phyloP scores from a whole-genome alignment of 2,888 invertebrate genomes.

The Pheosia tremula region DNA sequence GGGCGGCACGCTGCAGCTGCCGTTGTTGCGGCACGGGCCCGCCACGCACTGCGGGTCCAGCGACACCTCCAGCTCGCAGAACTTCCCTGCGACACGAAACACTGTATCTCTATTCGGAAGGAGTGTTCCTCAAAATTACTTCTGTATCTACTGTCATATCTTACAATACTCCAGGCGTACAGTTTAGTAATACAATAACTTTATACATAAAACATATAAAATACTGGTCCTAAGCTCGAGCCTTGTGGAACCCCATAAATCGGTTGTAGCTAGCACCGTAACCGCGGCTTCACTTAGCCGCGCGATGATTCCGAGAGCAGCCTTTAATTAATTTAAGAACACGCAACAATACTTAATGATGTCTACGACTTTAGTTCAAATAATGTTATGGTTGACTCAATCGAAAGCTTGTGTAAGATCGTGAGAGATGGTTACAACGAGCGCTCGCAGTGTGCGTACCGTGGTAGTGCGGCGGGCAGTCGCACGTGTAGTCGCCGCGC shows the following conservation, averaged over 20 bases:
- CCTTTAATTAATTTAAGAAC: no score
- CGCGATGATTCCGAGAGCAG: no score
- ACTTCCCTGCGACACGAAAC: constrained; percentile 68
- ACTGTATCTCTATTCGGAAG: no score
- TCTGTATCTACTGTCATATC: no score
- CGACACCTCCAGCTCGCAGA: constrained; percentile 90
- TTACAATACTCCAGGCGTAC: no score
- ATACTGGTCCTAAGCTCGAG: neutral
- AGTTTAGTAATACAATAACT: no score
- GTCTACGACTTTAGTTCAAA: neutral
- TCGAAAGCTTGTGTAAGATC: neutral
- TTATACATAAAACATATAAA: neutral
- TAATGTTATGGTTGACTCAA: neutral
- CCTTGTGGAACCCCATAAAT: neutral
- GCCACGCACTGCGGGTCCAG: constrained; percentile 89
- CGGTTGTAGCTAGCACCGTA: neutral
- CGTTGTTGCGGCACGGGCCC: constrained; percentile 92
- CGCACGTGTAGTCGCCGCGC: constrained; percentile 88
- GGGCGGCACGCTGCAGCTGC: constrained; percentile 87
- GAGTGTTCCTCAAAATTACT: no score
- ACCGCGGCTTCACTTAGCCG: neutral
- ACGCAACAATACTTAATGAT: neutral
- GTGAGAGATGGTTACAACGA: neutral
- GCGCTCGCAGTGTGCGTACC: constrained; percentile 71
- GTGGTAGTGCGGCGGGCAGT: constrained; percentile 87